phyloP scores from a whole-genome alignment of 1,140 invertebrate genomes.

The Drosophila neocordata region DNA sequence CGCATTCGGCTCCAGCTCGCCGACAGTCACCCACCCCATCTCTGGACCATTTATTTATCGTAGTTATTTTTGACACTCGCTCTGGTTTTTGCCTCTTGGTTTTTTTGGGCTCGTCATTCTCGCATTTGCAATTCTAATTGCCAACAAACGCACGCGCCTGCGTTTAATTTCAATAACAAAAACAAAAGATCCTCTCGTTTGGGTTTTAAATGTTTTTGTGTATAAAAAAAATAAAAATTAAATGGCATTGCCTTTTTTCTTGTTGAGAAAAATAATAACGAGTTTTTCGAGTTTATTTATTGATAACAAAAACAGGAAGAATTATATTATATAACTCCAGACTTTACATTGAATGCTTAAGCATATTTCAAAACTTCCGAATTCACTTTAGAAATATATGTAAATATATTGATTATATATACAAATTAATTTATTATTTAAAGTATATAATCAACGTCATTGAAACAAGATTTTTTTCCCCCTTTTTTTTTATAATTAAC shows the following conservation, averaged over 20 bases:
- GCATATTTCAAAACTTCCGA: neutral
- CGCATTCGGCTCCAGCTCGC: neutral
- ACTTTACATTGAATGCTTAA: neutral
- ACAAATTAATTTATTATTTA: too few species aligned
- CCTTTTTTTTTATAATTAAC: too few species aligned
- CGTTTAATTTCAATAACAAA: conserved; percentile 53
- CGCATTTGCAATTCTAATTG: conserved; percentile 77
- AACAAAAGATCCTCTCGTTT: conserved; percentile 20
- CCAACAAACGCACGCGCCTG: conserved; percentile 40
- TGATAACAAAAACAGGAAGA: conserved; percentile 62
- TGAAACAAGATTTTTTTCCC: too few species aligned
- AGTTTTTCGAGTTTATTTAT: conserved; percentile 63
- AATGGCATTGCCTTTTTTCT: conserved; percentile 34
- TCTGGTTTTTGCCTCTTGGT: conserved; percentile 25
- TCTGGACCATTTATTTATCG: conserved; percentile 30
- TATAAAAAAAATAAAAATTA: conserved; percentile 6
- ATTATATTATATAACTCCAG: conserved; percentile 9
- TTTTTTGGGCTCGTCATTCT: conserved; percentile 29
- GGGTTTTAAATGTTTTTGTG: neutral
- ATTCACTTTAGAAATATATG: too few species aligned
- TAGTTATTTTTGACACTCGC: conserved; percentile 61
- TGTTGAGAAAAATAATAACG: conserved; percentile 39
- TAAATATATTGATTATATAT: too few species aligned
- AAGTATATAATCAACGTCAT: too few species aligned
- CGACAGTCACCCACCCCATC: neutral